phyloP scores from a whole-genome alignment of 2,888 invertebrate species.

The Ophioninae sp. region DNA sequence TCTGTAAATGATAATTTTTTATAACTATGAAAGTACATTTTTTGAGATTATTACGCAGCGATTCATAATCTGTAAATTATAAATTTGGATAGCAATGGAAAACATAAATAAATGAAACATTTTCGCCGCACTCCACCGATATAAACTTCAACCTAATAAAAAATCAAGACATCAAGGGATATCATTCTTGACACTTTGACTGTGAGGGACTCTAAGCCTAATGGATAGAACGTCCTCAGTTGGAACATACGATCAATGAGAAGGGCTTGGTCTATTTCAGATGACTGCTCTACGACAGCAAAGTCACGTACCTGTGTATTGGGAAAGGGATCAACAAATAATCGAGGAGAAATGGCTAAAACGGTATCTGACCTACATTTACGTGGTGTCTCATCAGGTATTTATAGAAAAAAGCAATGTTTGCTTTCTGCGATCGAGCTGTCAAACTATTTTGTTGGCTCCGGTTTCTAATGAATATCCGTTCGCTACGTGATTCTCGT shows the following conservation, averaged over 20 bases:
- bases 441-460: conserved; percentile 32
- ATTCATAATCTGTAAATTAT: too few relatives aligned
- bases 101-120: too few relatives aligned
- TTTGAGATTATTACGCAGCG: too few relatives aligned
- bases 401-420: conserved; percentile 51
- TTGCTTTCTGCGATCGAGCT: conserved; percentile 7
- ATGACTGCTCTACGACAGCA: background rate
- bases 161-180: background rate
- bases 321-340: background rate
- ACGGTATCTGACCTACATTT: background rate
- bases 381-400: conserved; percentile 35
- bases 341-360: conserved; percentile 8
- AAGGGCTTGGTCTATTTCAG: background rate
- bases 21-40: too few relatives aligned
- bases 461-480: conserved; percentile 15
- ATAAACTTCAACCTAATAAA: too few relatives aligned
- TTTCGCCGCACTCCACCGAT: too few relatives aligned
- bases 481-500: conserved; percentile 35
- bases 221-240: background rate
- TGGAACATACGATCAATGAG: background rate
- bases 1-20: too few relatives aligned
- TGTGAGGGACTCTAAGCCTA: background rate
- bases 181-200: background rate
- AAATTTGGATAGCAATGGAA: too few relatives aligned
- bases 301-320: background rate